These are phyloP conservation scores for Scaptomyza pallida DNA, from an alignment of 1,140 invertebrate species.

Conservation along the genomic window DNA sequence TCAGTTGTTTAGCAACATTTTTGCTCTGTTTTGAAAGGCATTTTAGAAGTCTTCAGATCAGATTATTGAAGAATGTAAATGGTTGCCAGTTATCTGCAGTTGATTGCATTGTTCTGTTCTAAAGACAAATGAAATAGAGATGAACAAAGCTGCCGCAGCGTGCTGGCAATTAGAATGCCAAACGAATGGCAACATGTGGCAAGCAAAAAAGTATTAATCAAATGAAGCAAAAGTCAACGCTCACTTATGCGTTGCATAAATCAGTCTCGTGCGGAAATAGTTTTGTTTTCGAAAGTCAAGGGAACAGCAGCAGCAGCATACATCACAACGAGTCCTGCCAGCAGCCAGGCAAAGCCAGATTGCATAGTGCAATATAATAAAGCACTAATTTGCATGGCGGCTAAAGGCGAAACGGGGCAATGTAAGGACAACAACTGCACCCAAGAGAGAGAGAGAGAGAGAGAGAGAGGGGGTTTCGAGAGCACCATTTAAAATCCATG, in stretches of 20 bases:
- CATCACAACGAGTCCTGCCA: conserved; percentile 41
- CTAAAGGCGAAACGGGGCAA: conserved; percentile 16
- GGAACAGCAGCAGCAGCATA: conserved; percentile 52
- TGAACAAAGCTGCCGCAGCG: not conserved
- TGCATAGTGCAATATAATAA: conserved; percentile 65
- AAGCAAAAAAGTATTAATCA: conserved; percentile 68
- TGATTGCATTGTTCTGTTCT: too few relatives aligned
- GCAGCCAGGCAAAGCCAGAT: conserved; percentile 41
- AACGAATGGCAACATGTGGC: conserved; percentile 1
- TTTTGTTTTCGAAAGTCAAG: conserved; percentile 66
- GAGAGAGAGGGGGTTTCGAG: conserved; percentile 18
- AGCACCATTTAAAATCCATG: conserved; percentile 70
- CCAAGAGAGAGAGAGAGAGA: too few relatives aligned
- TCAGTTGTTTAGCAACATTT: too few relatives aligned
- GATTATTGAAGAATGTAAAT: too few relatives aligned
- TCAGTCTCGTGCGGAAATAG: conserved; percentile 62
- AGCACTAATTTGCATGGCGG: conserved; percentile 75
- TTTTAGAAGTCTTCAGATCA: too few relatives aligned
- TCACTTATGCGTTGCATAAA: conserved; percentile 64
- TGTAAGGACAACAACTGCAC: conserved; percentile 21
- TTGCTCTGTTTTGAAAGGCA: too few relatives aligned
- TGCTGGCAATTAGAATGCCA: conserved; percentile 11
- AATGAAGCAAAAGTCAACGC: conserved; percentile 38
- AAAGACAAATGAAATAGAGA: not conserved
- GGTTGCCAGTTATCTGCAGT: too few relatives aligned